Evolutionary conservation across 2,888 invertebrate genomes (phyloP), one percentile per base, ranked within the genome.

Genomic region (Epinotia demarniana): DNA sequence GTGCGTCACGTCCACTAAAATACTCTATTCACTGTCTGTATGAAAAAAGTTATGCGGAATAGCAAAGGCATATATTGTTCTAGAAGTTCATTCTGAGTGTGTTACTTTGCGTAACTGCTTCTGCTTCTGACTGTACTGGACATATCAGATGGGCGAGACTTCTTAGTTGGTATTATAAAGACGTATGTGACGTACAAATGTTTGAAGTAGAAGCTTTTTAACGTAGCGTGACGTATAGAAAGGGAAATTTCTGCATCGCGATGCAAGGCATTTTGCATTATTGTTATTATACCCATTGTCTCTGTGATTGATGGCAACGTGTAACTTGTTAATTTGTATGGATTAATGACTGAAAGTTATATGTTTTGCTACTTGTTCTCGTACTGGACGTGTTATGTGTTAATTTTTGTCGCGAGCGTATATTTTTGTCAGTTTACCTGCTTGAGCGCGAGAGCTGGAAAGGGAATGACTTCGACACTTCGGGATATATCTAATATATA

Each of bases 171-270:
- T 23, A 70, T 27, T n/a, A 53, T n/a, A 53, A 61, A 46, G 60
- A 33, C 19, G 6, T 49, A 60, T 27, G 60, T 49, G 6, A 46
- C 58, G 43, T 49, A 49, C 12, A 13, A 27, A 70, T n/a, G 4
- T 18, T 3, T 46, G 23, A 49, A 4, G n/a, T 60, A 60, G 5
- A 46, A 57, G 12, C 69, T 43, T 43, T 69, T 60, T 46, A 46
- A 43, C 27, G 27, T 49, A 55, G 53, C 53, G n/a, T 58, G 33
- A 43, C 11, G 43, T 43, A 39, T 43, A 39, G 57, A 70, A 70
- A 74, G 74, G 74, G 64, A 74, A 74, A 69, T 39, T 72, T 53
- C 53, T 62, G 19, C 46, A 63, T 69, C 53, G 58, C 58, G 64
- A 70, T 64, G 74, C 46, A 63, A 39, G 55, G 19, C 33, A 33